A percentile compares a stretch with the other conserved stretches of the same genome.
Evolutionary conservation across 2,113 vertebrate genomes (phyloP).

Genomic region (Prolemur simus): DNA sequence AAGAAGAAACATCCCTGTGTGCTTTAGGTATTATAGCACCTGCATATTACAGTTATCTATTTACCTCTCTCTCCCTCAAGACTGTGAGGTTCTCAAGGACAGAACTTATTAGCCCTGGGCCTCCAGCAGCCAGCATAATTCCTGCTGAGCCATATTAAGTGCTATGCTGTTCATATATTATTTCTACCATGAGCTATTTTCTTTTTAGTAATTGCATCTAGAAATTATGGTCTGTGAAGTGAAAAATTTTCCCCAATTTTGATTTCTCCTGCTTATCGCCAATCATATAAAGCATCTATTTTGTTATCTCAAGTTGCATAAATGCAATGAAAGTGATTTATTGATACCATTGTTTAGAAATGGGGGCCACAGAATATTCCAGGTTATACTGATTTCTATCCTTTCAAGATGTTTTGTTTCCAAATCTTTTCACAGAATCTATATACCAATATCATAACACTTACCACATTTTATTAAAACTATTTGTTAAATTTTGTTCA

Average conservation of each 20-base stretch:
- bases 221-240: constrained; percentile 31
- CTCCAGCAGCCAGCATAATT: neutral
- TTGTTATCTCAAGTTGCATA: neutral
- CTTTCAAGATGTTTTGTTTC: constrained; percentile 20
- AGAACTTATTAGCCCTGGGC: neutral
- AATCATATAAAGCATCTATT: neutral
- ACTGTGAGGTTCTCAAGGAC: neutral
- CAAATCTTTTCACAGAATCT: neutral
- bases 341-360: constrained; percentile 9
- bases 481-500: constrained; percentile 30
- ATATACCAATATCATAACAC: neutral
- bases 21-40: neutral
- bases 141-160: neutral
- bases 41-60: neutral
- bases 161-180: neutral
- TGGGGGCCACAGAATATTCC: neutral
- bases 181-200: neutral
- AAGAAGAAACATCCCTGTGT: neutral
- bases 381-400: neutral
- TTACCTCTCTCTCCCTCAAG: neutral
- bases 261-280: neutral
- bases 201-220: constrained; percentile 3
- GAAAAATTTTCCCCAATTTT: neutral
- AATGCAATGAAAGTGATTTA: neutral
- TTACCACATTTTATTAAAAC: neutral